A percentile compares a stretch with the other conserved stretches of the same genome.
phyloP scores from a whole-genome alignment of 1,140 invertebrate genomes.

The Chionoecetes opilio region DNA sequence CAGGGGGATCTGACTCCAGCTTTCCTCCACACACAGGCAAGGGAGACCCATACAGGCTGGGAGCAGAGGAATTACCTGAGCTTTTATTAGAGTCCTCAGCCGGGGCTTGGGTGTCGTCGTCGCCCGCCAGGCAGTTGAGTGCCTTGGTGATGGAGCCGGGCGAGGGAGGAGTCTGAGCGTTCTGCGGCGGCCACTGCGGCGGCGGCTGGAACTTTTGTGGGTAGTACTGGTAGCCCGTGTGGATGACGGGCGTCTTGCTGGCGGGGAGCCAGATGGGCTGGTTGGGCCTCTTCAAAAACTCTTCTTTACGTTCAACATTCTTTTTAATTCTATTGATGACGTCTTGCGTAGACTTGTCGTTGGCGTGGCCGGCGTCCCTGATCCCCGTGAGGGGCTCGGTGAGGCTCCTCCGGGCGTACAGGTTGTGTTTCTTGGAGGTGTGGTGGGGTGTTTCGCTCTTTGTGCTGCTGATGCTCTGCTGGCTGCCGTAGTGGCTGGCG shows the following conservation, averaged over 20 bases:
- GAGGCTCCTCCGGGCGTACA: constrained; percentile 60
- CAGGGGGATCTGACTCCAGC: not conserved
- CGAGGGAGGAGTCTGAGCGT: constrained; percentile 75
- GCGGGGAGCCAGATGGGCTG: constrained; percentile 85
- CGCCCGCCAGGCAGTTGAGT: constrained; percentile 69
- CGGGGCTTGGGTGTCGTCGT: constrained; percentile 82
- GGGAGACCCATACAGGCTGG: not conserved
- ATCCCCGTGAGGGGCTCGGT: constrained; percentile 59
- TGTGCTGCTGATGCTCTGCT: constrained; percentile 69
- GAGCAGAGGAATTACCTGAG: no score
- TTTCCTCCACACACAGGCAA: not conserved
- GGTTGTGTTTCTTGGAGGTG: constrained; percentile 54
- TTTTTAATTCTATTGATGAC: constrained; percentile 87
- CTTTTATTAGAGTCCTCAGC: not conserved
- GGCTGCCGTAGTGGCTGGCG: constrained; percentile 41
- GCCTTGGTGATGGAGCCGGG: constrained; percentile 78
- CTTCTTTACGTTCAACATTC: constrained; percentile 94
- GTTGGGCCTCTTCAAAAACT: constrained; percentile 91
- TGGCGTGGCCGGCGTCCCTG: constrained; percentile 38
- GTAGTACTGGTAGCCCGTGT: constrained; percentile 90
- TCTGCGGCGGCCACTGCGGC: constrained; percentile 88
- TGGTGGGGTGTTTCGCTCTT: constrained; percentile 55
- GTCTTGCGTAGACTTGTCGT: constrained; percentile 76
- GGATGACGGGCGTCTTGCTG: constrained; percentile 84
- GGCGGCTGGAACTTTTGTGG: constrained; percentile 90